Evolutionary conservation across 2,113 vertebrate species (phyloP), one percentile per base, ranked within the genome.

Genomic region (Asarcornis scutulata): DNA sequence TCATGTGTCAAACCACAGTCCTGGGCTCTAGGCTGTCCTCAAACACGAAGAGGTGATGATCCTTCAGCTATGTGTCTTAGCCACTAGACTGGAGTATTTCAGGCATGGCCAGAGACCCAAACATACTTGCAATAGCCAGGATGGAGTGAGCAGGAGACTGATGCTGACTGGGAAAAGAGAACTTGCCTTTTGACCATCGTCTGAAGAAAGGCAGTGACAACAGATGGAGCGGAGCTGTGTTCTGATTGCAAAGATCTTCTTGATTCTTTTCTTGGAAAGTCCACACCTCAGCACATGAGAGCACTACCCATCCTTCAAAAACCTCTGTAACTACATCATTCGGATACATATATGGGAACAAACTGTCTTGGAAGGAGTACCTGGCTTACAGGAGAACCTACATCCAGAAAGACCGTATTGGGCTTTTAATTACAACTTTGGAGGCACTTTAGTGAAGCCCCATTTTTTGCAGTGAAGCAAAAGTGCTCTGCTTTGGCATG

Each of bases 31-130:
- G 52, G 68, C 42, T 86, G 18, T 55, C n/a, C 50, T 86, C 71
- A 32, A 7, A 48, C 42, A 88, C 68, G 27, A 32, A 72, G 80
- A 59, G 13, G 4, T 46, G n/a, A 21, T 77, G 64, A 88, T 15
- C 32, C 10, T 69, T 94, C 75, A 92, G 25, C 56, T 88, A 67
- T 89, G 36, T 68, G 69, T 29, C 52, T 75, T 84, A 67, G 68
- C 29, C 42, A 26, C 55, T 67, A 46, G 56, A 14, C 17, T 60
- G 29, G 38, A 67, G 29, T 75, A 38, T 91, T 92, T 86, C 32
- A 79, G 69, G n/a, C n/a, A 59, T 6, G 42, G 42, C 21, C 16
- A 59, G n/a, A n/a, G n/a, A 71, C 42, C 3, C 31, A 71, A 63
- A 21, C 25, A 55, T 34, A 12, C 20, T 88, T 3, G 0, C 8